phyloP scores from a whole-genome alignment of 2,888 invertebrate species.

The Drosophila formosana region DNA sequence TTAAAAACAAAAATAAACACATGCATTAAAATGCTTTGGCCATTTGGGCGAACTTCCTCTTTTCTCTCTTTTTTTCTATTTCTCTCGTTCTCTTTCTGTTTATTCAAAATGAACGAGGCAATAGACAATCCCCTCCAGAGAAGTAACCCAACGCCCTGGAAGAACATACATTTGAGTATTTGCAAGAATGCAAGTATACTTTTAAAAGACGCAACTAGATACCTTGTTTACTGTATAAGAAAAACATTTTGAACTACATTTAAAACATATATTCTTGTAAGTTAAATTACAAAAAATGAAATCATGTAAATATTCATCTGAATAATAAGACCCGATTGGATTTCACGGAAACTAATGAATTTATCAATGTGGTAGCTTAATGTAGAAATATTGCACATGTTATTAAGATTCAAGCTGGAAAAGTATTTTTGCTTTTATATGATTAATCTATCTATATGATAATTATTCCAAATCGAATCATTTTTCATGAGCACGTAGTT shows the following conservation, averaged over 20 bases:
- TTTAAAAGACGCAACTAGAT: neutral
- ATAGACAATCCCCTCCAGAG: conserved; percentile 43
- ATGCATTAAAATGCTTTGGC: conserved; percentile 60
- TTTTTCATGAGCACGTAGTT: no score
- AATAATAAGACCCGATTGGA: no score
- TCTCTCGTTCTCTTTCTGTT: neutral
- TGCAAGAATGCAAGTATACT: conserved; percentile 40
- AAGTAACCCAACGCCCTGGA: conserved; percentile 26
- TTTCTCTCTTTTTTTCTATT: conserved; percentile 30
- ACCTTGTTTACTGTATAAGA: neutral
- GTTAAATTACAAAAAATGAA: no score
- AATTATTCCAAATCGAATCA: no score
- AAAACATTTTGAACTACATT: neutral
- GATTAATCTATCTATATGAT: no score
- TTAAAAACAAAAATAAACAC: conserved; percentile 54
- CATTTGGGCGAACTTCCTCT: conserved; percentile 54
- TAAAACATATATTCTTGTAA: no score
- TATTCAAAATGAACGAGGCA: conserved; percentile 23
- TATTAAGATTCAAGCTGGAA: no score
- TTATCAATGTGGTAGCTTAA: no score
- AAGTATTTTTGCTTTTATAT: no score
- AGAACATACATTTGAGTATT: conserved; percentile 29
- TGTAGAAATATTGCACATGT: no score
- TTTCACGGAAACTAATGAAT: no score
- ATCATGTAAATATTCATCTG: no score